phyloP scores from a whole-genome alignment of 2,888 invertebrate species.

The Beris chalybata region DNA sequence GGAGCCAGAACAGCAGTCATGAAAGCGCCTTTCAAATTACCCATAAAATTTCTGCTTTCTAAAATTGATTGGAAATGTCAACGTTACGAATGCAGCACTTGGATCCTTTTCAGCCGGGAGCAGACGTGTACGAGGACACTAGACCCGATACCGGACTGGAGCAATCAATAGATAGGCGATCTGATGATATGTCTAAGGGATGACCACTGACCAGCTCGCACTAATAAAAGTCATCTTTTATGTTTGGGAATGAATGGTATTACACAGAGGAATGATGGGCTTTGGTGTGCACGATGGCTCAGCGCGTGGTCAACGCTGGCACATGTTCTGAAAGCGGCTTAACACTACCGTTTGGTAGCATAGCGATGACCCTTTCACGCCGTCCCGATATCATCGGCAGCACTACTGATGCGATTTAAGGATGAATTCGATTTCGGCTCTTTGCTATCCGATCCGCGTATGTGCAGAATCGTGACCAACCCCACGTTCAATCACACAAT shows the following conservation, averaged over 20 bases:
- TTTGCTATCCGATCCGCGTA: no score
- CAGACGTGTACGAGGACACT: no score
- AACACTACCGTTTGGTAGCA: constrained; percentile 13
- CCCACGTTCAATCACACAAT: constrained; percentile 19
- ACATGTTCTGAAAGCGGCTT: constrained; percentile 6
- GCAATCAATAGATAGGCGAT: no score
- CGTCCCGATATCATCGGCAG: not conserved
- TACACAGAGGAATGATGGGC: constrained; percentile 1
- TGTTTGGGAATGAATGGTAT: constrained; percentile 16
- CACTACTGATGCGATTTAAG: not conserved
- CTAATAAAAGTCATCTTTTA: constrained; percentile 30
- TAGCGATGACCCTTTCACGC: not conserved
- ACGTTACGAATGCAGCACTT: not conserved
- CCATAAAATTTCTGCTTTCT: constrained; percentile 23
- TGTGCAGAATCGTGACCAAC: no score
- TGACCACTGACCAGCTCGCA: not conserved
- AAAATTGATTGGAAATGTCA: constrained; percentile 28
- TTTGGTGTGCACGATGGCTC: not conserved
- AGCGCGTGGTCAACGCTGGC: not conserved
- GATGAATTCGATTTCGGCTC: not conserved
- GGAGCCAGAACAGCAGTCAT: no score
- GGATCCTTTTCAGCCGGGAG: no score
- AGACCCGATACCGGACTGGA: no score
- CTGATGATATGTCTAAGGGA: not conserved
- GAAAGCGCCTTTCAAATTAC: constrained; percentile 9